Evolutionary conservation across 2,797 vertebrate species (phyloP).

Genomic region (Champsocephalus esox): DNA sequence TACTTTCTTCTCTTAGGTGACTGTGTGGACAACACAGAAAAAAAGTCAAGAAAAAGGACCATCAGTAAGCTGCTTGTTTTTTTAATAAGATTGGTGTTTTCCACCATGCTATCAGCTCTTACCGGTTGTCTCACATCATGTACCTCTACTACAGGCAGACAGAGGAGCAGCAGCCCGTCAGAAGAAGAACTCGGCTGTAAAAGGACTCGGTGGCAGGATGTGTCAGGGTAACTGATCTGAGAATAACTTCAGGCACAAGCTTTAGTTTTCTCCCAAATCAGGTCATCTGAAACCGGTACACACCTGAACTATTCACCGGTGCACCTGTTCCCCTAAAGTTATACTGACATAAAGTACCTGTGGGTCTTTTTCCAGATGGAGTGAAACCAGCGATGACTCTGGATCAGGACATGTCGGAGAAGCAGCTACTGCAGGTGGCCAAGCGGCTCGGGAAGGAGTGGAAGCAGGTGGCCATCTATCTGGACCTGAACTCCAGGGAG

Average conservation of each 20-base stretch:
- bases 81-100: neutral
- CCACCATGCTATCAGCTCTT: conserved; percentile 7
- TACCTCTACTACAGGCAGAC: conserved; percentile 56
- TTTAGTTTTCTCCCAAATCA: neutral
- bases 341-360: neutral
- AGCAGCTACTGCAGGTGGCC: conserved; percentile 86
- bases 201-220: conserved; percentile 70
- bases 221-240: conserved; percentile 79
- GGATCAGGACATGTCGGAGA: conserved; percentile 77
- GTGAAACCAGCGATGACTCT: conserved; percentile 7
- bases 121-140: neutral
- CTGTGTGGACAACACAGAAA: conserved; percentile 79
- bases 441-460: conserved; percentile 86
- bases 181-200: conserved; percentile 82
- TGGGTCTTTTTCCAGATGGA: conserved; percentile 72
- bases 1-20: conserved; percentile 77
- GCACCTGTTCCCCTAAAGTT: neutral
- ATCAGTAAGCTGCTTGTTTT: conserved; percentile 70
- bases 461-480: conserved; percentile 85
- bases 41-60: conserved; percentile 72
- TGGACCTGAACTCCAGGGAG: conserved; percentile 80
- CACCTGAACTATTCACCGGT: neutral
- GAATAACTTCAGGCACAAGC: neutral
- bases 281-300: conserved; percentile 1
- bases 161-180: conserved; percentile 76